Base-by-base conservation (phyloP, 92 coral and sea anemone species). In the Epizoanthus fatuus region DNA sequence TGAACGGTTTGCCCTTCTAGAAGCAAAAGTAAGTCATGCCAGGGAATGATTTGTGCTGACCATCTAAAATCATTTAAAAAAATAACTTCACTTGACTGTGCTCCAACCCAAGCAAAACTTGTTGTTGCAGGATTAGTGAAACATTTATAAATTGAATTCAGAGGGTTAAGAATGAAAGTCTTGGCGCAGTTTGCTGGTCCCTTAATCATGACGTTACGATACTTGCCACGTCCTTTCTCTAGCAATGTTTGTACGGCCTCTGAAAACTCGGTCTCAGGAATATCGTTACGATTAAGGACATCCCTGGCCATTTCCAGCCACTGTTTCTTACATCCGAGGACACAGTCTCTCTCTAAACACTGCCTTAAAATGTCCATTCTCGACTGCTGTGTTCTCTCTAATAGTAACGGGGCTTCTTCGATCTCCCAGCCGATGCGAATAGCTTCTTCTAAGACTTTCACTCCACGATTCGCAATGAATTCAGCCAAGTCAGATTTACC, bases 401-500 rank as follows among this genome's bases (percentile, higher is more conserved):
- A 72, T 15, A 53, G 29, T 55, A 8, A 40, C 53, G 35, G 73
- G 37, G 89, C 85, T 15, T 85, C 70, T 64, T 85, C 85, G 85
- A 85, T 85, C 39, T 85, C 89, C 89, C 89, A 85, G 9, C 89
- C 89, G 63, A 84, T 67, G 64, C 44, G 75, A 5, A 84, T 49
- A 17, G 88, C 88, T 49, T 84, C 88, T 32, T 73, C 88, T 44
- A 84, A 62, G 3, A 49, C 68, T 25, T 84, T 84, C 20, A 47
- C 22, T 2, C 88, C 84, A 69, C 88, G 81, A 83, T 84, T 84
- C 0, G 88, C 88, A 84, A 84, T 84, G 44, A 84, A 74, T 39
- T 85, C 89, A 45, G 89, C 89, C 70, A 85, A 59, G 59, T 85
- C 89, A 67, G 85, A 76, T 51, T 85, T 85, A 25, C 84, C 85